A percentile compares a stretch with the other conserved stretches of the same genome.
Conservation (phyloP, 2,888 invertebrate genomes). For the Drosophila acutilabella region DNA sequence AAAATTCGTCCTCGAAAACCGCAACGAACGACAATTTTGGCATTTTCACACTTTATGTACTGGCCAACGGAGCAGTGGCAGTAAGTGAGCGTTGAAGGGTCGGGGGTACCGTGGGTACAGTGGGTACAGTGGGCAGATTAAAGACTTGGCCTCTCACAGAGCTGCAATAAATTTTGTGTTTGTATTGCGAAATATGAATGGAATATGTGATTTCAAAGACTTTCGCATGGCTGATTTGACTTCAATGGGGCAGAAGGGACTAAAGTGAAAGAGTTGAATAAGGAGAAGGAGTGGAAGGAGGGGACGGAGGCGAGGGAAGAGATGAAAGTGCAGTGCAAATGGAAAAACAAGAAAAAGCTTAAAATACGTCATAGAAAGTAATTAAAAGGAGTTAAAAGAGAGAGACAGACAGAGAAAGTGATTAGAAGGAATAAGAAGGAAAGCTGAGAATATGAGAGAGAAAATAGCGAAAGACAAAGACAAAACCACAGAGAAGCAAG, state of each 20-base stretch:
- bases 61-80: constrained; percentile 4
- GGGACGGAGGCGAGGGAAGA: no score
- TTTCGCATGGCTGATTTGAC: constrained; percentile 47
- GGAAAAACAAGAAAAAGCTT: neutral
- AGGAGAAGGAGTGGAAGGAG: no score
- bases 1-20: constrained; percentile 64
- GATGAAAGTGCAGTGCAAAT: neutral
- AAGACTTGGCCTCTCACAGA: constrained; percentile 13
- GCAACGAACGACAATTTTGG: constrained; percentile 72
- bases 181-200: constrained; percentile 50
- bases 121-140: constrained; percentile 15
- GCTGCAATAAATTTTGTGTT: constrained; percentile 19
- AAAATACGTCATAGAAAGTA: neutral
- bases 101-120: no score
- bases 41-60: constrained; percentile 72
- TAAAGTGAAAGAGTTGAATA: neutral
- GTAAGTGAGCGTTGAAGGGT: neutral
- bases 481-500: neutral
- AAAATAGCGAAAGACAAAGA: neutral
- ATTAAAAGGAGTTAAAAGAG: neutral
- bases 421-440: neutral
- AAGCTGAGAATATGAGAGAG: no score
- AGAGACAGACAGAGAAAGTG: neutral
- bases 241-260: neutral
- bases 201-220: constrained; percentile 49